Base-by-base conservation (phyloP, 2,113 vertebrate species). In the Lampris incognitus region DNA sequence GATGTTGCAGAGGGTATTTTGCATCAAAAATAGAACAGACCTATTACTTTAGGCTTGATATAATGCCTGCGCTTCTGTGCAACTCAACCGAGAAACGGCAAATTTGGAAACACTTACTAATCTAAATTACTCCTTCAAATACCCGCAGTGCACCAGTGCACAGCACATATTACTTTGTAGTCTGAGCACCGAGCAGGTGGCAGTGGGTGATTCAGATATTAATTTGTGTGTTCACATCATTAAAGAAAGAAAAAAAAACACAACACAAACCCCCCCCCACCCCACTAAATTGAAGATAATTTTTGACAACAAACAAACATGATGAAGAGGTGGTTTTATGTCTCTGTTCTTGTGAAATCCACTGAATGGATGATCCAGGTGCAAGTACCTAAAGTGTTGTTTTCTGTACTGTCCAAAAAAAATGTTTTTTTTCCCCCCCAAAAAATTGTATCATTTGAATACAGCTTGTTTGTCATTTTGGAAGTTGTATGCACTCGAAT, bases 91-190 rank as follows among this genome's bases (percentile, higher is more conserved):
- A 66, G n/a, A 58, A 71, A 74, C 71, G 70, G 65, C 66, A 71
- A 54, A 66, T 51, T 57, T 51, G 51, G 66, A 75, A 81, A 75
- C 60, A 58, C 66, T 56, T 54, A 54, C 66, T 66, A 81, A 81
- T 75, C 72, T 60, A 75, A 81, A 71, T 66, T 40, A 70, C 54
- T 71, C 66, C 71, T 54, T 65, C 74, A 70, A 59, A 57, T 46
- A 37, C 62, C 66, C 69, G 72, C 52, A 66, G 56, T 13, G 40
- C 58, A 44, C 59, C 39, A n/a, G 11, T 5, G 48, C 59, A 57
- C 57, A 68, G 66, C 63, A 36, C 55, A 52, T 57, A 48, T 64
- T 46, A 69, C 36, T 81, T 81, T 81, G 71, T n/a, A 50, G 41
- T 46, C 44, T 54, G 24, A 24, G 24, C 24, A 5, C 38, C 2